These are phyloP conservation scores for Notodonta dromedarius DNA, from an alignment of 2,888 invertebrate genomes.

Conservation along the genomic window DNA sequence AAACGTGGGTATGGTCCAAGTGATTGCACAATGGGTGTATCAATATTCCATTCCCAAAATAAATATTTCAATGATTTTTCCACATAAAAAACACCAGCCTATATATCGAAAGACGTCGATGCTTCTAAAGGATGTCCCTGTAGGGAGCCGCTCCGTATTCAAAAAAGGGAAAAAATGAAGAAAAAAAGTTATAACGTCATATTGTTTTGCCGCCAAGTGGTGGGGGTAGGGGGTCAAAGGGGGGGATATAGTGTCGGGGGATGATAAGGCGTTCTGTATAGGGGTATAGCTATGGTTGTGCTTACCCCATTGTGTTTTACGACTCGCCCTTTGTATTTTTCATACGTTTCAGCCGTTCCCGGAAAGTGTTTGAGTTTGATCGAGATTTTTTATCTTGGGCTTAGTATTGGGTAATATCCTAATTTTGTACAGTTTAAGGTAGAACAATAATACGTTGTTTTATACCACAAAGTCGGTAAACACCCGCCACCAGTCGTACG, in stretches of 20 bases:
- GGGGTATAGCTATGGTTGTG: constrained; percentile 52
- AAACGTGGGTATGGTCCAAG: too few species aligned
- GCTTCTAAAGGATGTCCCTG: constrained; percentile 67
- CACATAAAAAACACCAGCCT: constrained; percentile 46
- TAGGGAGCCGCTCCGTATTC: constrained; percentile 72
- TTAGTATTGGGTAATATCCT: too few species aligned
- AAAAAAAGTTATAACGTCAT: constrained; percentile 84
- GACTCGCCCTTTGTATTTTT: constrained; percentile 65
- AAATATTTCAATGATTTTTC: too few species aligned
- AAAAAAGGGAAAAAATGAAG: constrained; percentile 79
- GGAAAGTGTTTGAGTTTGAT: constrained; percentile 45
- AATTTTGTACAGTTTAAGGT: too few species aligned
- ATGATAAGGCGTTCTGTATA: constrained; percentile 76
- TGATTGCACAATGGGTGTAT: too few species aligned
- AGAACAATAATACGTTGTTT: too few species aligned
- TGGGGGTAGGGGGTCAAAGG: constrained; percentile 43
- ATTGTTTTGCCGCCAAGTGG: constrained; percentile 81
- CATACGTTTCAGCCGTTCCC: constrained; percentile 63
- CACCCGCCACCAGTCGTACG: too few species aligned
- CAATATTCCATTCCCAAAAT: too few species aligned
- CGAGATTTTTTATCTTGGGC: constrained; percentile 20
- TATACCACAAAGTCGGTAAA: too few species aligned
- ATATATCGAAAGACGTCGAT: constrained; percentile 61
- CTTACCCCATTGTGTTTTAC: constrained; percentile 65
- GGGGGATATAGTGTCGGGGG: constrained; percentile 75